phyloP scores from a whole-genome alignment of 2,113 vertebrate species.

The Leptocoma aspasia region DNA sequence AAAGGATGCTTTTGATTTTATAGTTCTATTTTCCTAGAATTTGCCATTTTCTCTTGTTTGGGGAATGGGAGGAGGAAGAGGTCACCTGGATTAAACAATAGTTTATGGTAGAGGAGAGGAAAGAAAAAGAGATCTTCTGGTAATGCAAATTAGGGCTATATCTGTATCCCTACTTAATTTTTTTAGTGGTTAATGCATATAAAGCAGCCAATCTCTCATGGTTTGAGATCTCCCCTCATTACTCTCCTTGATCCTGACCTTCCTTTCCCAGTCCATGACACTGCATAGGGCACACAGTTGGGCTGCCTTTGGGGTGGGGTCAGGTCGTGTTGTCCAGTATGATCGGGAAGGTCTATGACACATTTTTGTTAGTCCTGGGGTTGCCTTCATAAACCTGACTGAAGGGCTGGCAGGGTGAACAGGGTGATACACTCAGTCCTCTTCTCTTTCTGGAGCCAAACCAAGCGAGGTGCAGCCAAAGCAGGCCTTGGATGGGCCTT shows the following conservation, averaged over 20 bases:
- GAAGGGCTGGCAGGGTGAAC: neutral
- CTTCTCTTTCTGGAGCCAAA: neutral
- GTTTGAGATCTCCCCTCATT: neutral
- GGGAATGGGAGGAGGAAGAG: neutral
- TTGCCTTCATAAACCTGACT: neutral
- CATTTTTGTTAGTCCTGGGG: neutral
- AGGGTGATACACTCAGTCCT: neutral
- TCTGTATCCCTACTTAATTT: neutral
- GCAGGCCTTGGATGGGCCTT: neutral
- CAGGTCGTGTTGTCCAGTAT: fast-evolving
- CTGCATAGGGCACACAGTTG: neutral
- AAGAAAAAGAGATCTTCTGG: neutral
- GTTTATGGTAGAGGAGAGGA: neutral
- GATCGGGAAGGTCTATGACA: neutral
- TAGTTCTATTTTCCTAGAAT: neutral
- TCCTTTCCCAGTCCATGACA: neutral
- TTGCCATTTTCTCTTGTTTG: neutral
- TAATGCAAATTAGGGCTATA: neutral
- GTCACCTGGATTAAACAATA: neutral
- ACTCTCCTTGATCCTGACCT: neutral
- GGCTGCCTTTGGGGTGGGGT: neutral
- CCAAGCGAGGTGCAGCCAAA: neutral
- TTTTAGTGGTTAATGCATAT: neutral
- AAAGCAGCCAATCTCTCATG: neutral
- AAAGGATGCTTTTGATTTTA: neutral